Base-by-base conservation (phyloP, 2,113 vertebrate species). In the Ptilonorhynchus violaceus region DNA sequence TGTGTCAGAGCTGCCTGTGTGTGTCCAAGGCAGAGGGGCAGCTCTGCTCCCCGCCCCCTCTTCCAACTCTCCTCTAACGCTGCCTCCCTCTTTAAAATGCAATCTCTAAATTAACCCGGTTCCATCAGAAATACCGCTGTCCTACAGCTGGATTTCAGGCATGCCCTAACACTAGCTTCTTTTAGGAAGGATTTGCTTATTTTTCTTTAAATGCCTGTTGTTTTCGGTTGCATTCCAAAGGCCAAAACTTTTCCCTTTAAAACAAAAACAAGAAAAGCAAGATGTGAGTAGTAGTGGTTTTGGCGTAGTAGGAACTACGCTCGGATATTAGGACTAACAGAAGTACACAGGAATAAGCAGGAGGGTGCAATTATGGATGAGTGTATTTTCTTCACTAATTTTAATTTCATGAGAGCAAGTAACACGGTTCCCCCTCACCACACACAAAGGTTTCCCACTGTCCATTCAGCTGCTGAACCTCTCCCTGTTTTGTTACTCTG, bases 391-490 rank as follows among this genome's bases (percentile, higher is more conserved):
- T 81, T 88, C 49, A 73, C 49, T 85, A 37, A 87, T 94, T 96
- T 88, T 89, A 93, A 95, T 83, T 94, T 90, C 72, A 85, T 72
- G 52, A 91, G 37, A 91, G 73, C 80, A 72, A 87, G 63, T 63
- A 80, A 80, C 50, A 64, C 7, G 3, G 75, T 50, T 6, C 35
- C 35, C 72, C 55, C 62, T 74, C 83, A 80, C 90, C 63, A 33
- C 81, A 86, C 90, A 81, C 88, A 78, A 50, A 75, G 44, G 63
- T 95, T 93, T 93, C 74, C 88, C 85, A 77, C 72, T 88, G 64
- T 69, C 82, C 18, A 13, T 88, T 92, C 90, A 81, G 79, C 83
- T 55, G 27, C 68, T 75, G 60, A 78, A 92, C 31, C 46, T 92
- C 88, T 81, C 77, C 42, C 74, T 81, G 88, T 53, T 83, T 83